Percentiles rank a stretch among this genome's conserved stretches.
Conservation (phyloP, 2,113 vertebrate genomes). For the Phalacrocorax carbo region DNA sequence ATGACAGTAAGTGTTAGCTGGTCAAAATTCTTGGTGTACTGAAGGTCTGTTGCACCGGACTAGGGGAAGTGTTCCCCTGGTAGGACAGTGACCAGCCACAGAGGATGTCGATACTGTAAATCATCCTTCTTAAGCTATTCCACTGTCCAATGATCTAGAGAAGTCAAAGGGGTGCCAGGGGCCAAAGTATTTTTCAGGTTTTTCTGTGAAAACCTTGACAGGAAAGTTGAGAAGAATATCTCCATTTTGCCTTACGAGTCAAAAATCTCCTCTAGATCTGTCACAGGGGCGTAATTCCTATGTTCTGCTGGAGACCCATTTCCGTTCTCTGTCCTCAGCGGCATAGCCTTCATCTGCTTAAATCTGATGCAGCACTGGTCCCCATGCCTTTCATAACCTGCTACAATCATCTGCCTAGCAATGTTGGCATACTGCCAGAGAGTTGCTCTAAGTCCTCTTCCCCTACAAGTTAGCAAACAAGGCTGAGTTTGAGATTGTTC, state of each 20-base stretch:
- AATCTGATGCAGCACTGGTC: neutral
- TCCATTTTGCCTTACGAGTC: neutral
- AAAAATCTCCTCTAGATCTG: neutral
- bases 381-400: accelerated
- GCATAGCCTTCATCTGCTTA: neutral
- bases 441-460: neutral
- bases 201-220: neutral
- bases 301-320: neutral
- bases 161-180: neutral
- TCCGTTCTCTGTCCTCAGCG: neutral
- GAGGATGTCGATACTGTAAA: neutral
- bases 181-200: neutral
- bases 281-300: neutral
- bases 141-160: neutral
- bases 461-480: neutral
- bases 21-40: neutral
- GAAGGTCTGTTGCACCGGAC: neutral
- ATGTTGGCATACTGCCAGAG: neutral
- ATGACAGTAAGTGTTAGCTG: accelerated
- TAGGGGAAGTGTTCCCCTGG: neutral
- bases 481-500: neutral
- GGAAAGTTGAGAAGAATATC: neutral
- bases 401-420: neutral
- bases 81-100: accelerated
- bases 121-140: neutral